phyloP scores from a whole-genome alignment of 2,797 vertebrate species.

The Gallinago solitaria region DNA sequence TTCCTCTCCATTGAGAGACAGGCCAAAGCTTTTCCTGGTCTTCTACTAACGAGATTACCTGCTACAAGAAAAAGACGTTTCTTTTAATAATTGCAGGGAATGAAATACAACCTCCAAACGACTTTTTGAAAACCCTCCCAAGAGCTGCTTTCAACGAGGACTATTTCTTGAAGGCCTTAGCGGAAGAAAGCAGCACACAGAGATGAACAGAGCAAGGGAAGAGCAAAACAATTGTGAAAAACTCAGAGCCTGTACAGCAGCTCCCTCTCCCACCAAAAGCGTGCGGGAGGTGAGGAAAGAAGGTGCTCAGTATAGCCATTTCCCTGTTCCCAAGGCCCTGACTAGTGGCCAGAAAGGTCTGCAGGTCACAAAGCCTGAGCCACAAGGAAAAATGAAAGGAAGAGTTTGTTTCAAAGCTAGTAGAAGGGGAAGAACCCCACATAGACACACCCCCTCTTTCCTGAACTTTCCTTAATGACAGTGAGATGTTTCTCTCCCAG shows the following conservation, averaged over 20 bases:
- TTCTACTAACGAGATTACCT: not conserved
- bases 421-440: not conserved
- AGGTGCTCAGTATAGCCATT: not conserved
- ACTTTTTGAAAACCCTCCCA: not conserved
- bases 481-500: constrained; percentile 13
- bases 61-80: too few relatives aligned
- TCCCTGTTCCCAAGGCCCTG: not conserved
- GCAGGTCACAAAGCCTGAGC: not conserved
- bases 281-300: not conserved
- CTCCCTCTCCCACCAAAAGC: not conserved
- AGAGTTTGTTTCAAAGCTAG: not conserved
- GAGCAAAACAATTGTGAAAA: not conserved
- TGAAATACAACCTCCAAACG: not conserved
- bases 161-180: not conserved
- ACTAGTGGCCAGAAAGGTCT: not conserved
- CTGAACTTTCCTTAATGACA: constrained; percentile 39
- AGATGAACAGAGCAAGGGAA: not conserved
- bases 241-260: not conserved
- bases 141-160: not conserved
- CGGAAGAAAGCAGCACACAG: not conserved
- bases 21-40: not conserved
- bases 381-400: not conserved
- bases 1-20: not conserved
- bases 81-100: not conserved
- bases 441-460: not conserved